Conservation (phyloP, 2,888 invertebrate species). For the Ethmia dodecea region DNA sequence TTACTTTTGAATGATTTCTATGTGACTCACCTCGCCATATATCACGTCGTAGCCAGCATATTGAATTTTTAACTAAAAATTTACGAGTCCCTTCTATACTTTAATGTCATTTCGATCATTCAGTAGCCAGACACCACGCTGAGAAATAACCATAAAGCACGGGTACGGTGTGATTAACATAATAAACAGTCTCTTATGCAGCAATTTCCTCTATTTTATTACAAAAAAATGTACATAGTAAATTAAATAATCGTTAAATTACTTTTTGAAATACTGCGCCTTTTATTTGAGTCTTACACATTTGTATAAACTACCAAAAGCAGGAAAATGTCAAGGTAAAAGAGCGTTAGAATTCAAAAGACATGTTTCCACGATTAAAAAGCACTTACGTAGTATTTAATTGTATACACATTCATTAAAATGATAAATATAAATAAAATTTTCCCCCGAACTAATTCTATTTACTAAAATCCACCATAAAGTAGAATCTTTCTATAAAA, state of each 20-base stretch:
- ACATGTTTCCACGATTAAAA: too few species aligned
- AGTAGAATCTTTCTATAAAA: too few species aligned
- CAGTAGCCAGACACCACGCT: conserved; percentile 40
- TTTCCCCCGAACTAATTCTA: too few species aligned
- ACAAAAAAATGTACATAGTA: conserved; percentile 26
- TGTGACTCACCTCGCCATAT: conserved; percentile 8
- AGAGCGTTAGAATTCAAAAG: too few species aligned
- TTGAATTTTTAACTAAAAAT: conserved; percentile 8
- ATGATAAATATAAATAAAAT: too few species aligned
- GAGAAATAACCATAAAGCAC: conserved; percentile 26
- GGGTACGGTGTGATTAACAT: conserved; percentile 27
- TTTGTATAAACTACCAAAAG: too few species aligned
- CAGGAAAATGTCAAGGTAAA: too few species aligned
- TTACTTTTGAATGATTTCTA: conserved; percentile 9
- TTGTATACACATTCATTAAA: too few species aligned
- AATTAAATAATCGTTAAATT: conserved; percentile 28
- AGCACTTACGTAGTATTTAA: too few species aligned
- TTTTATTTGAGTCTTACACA: too few species aligned
- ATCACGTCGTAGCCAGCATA: conserved; percentile 5
- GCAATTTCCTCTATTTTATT: conserved; percentile 30
- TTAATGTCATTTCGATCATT: conserved; percentile 35
- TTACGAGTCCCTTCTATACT: conserved; percentile 20
- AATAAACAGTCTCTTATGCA: conserved; percentile 26
- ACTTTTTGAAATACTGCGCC: conserved; percentile 20
- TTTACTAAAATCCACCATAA: too few species aligned